These are phyloP conservation scores for Cenopis cana DNA, from an alignment of 2,888 invertebrate species.

Conservation along the genomic window DNA sequence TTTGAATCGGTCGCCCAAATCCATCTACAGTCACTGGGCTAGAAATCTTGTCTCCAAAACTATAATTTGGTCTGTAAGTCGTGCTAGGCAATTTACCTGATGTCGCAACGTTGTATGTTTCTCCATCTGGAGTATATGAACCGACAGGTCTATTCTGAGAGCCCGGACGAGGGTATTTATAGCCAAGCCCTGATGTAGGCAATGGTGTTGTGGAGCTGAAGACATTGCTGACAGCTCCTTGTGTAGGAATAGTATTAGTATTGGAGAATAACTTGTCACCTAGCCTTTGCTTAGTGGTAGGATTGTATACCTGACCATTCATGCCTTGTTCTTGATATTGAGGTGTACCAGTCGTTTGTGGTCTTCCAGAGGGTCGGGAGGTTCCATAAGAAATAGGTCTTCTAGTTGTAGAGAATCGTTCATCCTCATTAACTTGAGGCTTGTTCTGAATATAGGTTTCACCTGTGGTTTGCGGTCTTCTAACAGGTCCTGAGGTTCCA, in stretches of 20 bases:
- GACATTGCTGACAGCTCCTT: slow-evolving; percentile 19
- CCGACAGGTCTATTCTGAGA: slow-evolving; percentile 18
- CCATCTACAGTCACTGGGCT: slow-evolving; percentile 43
- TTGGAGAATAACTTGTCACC: slow-evolving; percentile 23
- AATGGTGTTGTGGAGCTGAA: slow-evolving; percentile 24
- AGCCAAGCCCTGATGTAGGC: slow-evolving; percentile 11
- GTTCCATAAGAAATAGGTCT: background rate
- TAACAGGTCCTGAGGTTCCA: slow-evolving; percentile 4
- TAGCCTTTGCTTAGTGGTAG: slow-evolving; percentile 4
- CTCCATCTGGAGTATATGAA: background rate
- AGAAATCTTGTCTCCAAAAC: slow-evolving; percentile 39
- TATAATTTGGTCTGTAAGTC: slow-evolving; percentile 52
- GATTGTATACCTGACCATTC: slow-evolving; percentile 11
- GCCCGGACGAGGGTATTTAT: slow-evolving; percentile 1
- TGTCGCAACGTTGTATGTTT: background rate
- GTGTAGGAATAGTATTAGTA: slow-evolving; percentile 9
- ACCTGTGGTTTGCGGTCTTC: slow-evolving; percentile 15
- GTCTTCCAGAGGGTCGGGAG: slow-evolving; percentile 14
- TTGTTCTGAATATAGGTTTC: background rate
- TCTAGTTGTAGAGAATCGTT: background rate
- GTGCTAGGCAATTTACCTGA: slow-evolving; percentile 48
- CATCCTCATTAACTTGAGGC: background rate
- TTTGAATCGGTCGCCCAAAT: slow-evolving; percentile 42
- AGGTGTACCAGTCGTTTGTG: slow-evolving; percentile 10
- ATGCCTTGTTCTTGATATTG: slow-evolving; percentile 11